Evolutionary conservation across 1,140 invertebrate species (phyloP), one percentile per base, ranked within the genome.

Genomic region (Probaryconus sp.): DNA sequence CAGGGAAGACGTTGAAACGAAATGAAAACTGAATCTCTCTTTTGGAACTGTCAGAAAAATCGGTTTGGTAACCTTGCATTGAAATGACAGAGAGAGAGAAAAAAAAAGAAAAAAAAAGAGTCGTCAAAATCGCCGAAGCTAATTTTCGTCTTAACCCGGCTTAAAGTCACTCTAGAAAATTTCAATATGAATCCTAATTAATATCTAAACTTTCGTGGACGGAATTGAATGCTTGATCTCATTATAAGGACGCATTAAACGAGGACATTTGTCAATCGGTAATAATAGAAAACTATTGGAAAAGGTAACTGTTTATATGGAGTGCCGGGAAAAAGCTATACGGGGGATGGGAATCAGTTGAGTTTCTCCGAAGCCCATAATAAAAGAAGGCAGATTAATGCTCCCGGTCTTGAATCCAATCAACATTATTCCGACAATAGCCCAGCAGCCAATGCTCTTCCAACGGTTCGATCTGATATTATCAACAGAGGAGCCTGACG

Each of bases 361-460:
- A 55, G 67, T 45, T 31, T 50, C 33, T 31, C 35, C 55, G 38
- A 28, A 38, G 31, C 45, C 74, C 76, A 85, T 86, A 87, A 87
- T 84, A 86, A 86, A 85, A 84, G 84, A 82, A 85, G 83, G 84
- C 84, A 86, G 83, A 86, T 86, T 87, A 87, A 87, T 87, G 83
- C 83, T 77, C 78, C 81, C 79, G 79, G 83, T 85, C 84, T 85
- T 86, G 85, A 87, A 86, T 86, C 84, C 84, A 87, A 87, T 86
- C 85, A 87, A 81, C 85, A 86, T 87, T 86, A 85, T 80, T 86
- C 82, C 79, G 80, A 87, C 83, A 86, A 87, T 87, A 85, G 84
- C 83, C 81, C 73, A 72, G 80, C 83, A 86, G 82, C 83, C 84
- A 86, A 87, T 87, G 83, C 80, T 80, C 81, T 80, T 78, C 58